phyloP scores from a whole-genome alignment of 2,888 invertebrate species.

The Parelbella ahira region DNA sequence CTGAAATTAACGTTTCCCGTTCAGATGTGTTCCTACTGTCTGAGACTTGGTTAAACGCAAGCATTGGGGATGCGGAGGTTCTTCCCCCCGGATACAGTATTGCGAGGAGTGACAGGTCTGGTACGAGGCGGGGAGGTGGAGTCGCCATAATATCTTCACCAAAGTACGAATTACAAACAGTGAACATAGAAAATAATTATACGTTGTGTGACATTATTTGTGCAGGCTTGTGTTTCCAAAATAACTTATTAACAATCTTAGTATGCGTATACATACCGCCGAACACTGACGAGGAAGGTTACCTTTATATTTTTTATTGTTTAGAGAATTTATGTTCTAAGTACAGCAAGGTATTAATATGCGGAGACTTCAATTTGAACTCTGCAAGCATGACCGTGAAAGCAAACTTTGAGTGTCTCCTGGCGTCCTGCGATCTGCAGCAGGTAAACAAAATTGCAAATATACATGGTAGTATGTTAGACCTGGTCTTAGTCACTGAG shows the following conservation, averaged over 20 bases:
- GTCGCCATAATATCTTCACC: conserved; percentile 1
- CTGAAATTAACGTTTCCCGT: neutral
- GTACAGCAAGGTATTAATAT: neutral
- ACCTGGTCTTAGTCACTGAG: conserved; percentile 2
- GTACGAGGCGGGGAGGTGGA: neutral
- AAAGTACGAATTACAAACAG: neutral
- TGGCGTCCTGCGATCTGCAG: neutral
- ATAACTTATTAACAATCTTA: conserved; percentile 2
- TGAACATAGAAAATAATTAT: neutral
- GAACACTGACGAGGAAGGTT: neutral
- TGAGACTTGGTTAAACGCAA: conserved; percentile 2
- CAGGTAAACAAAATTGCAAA: conserved; percentile 7
- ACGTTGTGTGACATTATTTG: neutral
- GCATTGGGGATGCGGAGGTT: conserved; percentile 6
- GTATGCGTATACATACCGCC: conserved; percentile 3
- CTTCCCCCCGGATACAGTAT: neutral
- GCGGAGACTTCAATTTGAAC: conserved; percentile 4
- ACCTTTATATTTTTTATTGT: neutral
- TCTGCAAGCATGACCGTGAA: neutral
- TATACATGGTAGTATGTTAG: neutral
- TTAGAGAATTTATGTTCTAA: neutral
- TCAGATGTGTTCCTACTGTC: neutral
- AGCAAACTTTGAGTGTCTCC: conserved; percentile 1
- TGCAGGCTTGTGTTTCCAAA: neutral
- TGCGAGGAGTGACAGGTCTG: neutral